phyloP scores from a whole-genome alignment of 2,113 vertebrate genomes.

The Felis catus region DNA sequence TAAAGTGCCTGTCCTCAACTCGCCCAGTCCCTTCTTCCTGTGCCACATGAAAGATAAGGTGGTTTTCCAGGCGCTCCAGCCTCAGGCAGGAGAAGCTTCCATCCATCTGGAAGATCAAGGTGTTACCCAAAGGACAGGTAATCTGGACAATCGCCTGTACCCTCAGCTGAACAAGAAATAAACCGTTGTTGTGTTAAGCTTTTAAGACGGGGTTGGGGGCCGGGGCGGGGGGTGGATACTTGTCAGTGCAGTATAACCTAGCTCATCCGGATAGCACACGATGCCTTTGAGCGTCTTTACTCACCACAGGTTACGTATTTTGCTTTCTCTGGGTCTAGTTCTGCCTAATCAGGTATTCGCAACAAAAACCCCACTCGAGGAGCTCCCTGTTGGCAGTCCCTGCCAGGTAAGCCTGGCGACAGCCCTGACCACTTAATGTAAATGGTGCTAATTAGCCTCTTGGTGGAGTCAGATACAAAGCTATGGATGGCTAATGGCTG shows the following conservation, averaged over 20 bases:
- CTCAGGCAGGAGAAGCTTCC: background rate
- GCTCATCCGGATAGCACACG: background rate
- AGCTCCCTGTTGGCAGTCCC: background rate
- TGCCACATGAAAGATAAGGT: background rate
- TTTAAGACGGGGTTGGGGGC: background rate
- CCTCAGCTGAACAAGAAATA: background rate
- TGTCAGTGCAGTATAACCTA: background rate
- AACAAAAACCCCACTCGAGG: background rate
- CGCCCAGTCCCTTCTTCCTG: rapidly evolving
- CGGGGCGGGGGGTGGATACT: background rate
- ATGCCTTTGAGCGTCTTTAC: background rate
- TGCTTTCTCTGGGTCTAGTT: background rate
- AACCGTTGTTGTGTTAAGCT: background rate
- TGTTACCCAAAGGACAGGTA: background rate
- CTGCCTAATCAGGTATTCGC: background rate
- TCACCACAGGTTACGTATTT: rapidly evolving
- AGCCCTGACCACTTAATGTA: no score
- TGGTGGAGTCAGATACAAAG: background rate
- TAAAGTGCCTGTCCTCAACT: rapidly evolving
- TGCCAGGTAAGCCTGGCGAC: rapidly evolving
- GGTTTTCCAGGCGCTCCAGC: background rate
- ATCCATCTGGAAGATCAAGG: background rate
- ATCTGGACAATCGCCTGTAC: background rate
- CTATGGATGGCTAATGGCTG: rapidly evolving
- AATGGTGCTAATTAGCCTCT: rapidly evolving